Evolutionary conservation across 2,113 vertebrate species (phyloP).

Genomic region (Hemichromis elongatus): DNA sequence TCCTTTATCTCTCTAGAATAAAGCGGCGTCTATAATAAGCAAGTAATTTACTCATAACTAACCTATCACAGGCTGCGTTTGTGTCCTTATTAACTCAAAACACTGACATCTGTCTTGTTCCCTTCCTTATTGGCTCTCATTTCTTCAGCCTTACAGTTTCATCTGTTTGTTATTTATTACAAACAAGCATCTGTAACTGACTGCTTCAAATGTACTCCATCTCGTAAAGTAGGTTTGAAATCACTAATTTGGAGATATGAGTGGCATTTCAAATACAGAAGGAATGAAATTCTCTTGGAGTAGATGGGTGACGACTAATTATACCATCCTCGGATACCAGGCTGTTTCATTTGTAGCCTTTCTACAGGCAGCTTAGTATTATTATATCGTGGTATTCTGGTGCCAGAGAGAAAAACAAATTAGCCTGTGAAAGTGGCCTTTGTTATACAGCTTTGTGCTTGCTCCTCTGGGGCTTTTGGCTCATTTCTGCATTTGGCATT

Average conservation of each 20-base stretch:
- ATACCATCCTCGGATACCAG: slow-evolving; percentile 20
- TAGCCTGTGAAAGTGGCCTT: slow-evolving; percentile 36
- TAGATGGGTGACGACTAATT: slow-evolving; percentile 32
- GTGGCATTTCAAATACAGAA: slow-evolving; percentile 10
- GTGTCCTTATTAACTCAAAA: background rate
- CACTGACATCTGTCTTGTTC: background rate
- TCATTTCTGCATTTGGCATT: slow-evolving; percentile 6
- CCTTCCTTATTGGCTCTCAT: background rate
- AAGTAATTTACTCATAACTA: background rate
- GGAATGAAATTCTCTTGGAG: background rate
- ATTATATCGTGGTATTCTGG: slow-evolving; percentile 12
- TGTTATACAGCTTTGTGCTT: slow-evolving; percentile 11
- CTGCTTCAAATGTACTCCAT: background rate
- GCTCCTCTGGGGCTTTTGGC: slow-evolving; percentile 16
- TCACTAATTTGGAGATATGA: slow-evolving; percentile 1
- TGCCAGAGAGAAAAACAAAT: slow-evolving; percentile 50
- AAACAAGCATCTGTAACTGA: background rate
- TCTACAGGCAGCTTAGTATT: slow-evolving; percentile 14
- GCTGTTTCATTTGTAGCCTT: background rate
- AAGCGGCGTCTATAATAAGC: background rate
- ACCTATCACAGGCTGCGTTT: background rate
- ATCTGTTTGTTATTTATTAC: slow-evolving; percentile 21
- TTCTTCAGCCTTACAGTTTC: background rate
- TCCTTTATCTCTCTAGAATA: background rate
- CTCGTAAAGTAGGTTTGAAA: slow-evolving; percentile 6